Percentiles rank a stretch among this genome's conserved stretches.
phyloP scores from a whole-genome alignment of 2,797 vertebrate species.

The Balearica regulorum region DNA sequence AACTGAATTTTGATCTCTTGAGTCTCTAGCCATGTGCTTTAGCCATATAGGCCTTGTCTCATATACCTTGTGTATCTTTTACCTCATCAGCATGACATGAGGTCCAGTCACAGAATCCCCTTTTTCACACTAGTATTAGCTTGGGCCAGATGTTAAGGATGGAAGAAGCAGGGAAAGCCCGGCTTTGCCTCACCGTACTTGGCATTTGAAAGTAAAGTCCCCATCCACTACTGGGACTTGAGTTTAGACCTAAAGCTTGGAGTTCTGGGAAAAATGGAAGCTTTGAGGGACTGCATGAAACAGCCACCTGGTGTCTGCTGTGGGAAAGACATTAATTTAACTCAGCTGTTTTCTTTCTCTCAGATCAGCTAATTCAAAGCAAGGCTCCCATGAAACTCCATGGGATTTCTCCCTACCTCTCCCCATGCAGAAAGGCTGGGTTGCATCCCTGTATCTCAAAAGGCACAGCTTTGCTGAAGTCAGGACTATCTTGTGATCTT shows the following conservation, averaged over 20 bases:
- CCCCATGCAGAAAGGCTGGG: neutral
- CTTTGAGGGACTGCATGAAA: neutral
- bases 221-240: neutral
- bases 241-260: neutral
- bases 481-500: neutral
- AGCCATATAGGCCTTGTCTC: neutral
- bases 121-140: neutral
- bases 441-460: neutral
- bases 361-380: neutral
- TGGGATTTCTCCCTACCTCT: neutral
- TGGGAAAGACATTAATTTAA: neutral
- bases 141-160: neutral
- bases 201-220: neutral
- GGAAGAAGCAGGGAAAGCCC: neutral
- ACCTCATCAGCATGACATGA: neutral
- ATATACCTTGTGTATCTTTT: neutral
- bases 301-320: neutral
- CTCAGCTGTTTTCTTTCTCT: neutral
- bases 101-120: neutral
- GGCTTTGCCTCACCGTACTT: neutral
- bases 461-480: neutral
- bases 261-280: neutral
- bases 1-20: neutral
- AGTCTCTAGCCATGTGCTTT: fast-evolving
- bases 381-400: neutral